phyloP scores from a whole-genome alignment of 1,140 invertebrate species.

The Globodera ellingtonae region DNA sequence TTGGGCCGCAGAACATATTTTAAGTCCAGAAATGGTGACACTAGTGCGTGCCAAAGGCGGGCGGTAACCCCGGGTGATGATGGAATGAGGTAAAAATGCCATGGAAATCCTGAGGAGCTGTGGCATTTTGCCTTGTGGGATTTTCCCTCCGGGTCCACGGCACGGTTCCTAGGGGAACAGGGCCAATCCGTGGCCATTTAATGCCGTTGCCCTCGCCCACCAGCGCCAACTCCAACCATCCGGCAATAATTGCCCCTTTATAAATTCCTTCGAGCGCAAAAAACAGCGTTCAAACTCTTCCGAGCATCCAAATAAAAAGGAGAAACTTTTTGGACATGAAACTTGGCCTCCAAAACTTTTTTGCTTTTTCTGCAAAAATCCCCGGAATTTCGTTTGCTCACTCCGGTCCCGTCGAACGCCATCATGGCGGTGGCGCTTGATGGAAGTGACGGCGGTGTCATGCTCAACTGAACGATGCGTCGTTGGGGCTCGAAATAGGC shows the following conservation, averaged over 20 bases:
- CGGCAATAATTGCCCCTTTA: not conserved
- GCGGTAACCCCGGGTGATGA: not conserved
- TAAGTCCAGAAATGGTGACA: not conserved
- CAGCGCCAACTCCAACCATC: not conserved
- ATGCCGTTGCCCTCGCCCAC: not conserved
- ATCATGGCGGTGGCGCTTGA: not conserved
- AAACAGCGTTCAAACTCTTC: not conserved
- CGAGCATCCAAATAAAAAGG: not conserved
- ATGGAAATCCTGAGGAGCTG: not conserved
- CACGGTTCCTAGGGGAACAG: slow-evolving; percentile 4
- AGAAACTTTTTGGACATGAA: not conserved
- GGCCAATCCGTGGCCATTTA: not conserved
- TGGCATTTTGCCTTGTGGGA: not conserved
- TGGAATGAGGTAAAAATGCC: slow-evolving; percentile 6
- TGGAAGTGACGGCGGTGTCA: not conserved
- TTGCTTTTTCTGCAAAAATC: not conserved
- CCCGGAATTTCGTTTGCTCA: slow-evolving; percentile 1
- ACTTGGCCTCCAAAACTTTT: not conserved
- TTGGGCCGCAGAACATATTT: not conserved
- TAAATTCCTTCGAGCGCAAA: not conserved
- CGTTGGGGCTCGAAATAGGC: not conserved
- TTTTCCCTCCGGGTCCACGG: not conserved
- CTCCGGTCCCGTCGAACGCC: slow-evolving; percentile 9
- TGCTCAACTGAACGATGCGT: slow-evolving; percentile 8
- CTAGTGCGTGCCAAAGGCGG: not conserved